phyloP scores from a whole-genome alignment of 2,888 invertebrate species.

The Clepsis dumicolana region DNA sequence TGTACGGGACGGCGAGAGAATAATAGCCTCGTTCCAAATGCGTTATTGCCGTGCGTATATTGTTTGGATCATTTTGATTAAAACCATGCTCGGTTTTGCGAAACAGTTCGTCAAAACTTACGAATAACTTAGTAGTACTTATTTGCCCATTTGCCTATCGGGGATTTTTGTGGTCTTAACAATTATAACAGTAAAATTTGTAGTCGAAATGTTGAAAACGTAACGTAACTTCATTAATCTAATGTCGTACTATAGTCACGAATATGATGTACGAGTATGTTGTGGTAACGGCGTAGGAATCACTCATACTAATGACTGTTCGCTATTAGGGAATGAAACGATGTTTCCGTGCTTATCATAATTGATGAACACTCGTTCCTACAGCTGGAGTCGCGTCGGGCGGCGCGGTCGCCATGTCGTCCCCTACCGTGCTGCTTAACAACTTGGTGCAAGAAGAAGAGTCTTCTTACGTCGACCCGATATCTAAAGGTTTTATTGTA shows the following conservation, averaged over 20 bases:
- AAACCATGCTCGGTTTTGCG: slow-evolving; percentile 52
- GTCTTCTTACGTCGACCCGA: slow-evolving; percentile 54
- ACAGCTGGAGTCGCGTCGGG: not conserved
- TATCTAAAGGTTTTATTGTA: slow-evolving; percentile 60
- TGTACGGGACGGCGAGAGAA: slow-evolving; percentile 48
- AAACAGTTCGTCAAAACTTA: not conserved
- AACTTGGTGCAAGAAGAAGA: slow-evolving; percentile 56
- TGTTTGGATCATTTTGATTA: slow-evolving; percentile 49
- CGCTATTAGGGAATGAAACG: slow-evolving; percentile 37
- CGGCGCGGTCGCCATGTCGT: slow-evolving; percentile 49
- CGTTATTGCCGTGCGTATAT: slow-evolving; percentile 53
- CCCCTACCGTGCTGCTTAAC: slow-evolving; percentile 58
- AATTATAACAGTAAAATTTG: slow-evolving; percentile 27
- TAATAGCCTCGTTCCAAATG: slow-evolving; percentile 54
- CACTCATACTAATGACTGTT: slow-evolving; percentile 40
- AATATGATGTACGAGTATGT: slow-evolving; percentile 37
- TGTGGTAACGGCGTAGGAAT: slow-evolving; percentile 30
- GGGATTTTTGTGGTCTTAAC: too few species aligned
- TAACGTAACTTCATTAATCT: slow-evolving; percentile 52
- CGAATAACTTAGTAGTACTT: not conserved
- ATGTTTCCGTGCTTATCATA: slow-evolving; percentile 25
- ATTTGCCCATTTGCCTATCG: too few species aligned
- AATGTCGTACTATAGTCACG: slow-evolving; percentile 46
- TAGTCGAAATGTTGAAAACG: not conserved
- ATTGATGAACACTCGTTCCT: slow-evolving; percentile 30